phyloP scores from a whole-genome alignment of 2,797 vertebrate genomes.

The Channa striata region DNA sequence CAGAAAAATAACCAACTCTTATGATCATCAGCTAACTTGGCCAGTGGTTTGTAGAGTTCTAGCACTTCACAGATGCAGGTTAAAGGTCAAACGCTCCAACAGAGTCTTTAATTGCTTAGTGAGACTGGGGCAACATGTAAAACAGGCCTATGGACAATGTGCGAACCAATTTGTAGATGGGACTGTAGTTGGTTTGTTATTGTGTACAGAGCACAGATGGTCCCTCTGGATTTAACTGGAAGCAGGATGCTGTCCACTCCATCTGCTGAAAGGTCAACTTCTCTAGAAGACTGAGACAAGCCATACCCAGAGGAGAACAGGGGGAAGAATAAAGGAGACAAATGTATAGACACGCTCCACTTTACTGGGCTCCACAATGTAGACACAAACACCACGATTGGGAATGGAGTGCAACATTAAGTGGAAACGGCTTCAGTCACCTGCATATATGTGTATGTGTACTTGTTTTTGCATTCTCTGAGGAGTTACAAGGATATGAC shows the following conservation, averaged over 20 bases:
- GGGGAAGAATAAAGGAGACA: conserved; percentile 56
- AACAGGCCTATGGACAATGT: conserved; percentile 19
- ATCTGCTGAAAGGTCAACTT: conserved; percentile 76
- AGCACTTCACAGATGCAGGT: conserved; percentile 18
- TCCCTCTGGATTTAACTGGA: conserved; percentile 62
- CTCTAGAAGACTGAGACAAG: conserved; percentile 54
- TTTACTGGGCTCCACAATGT: conserved; percentile 48
- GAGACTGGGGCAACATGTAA: conserved; percentile 32
- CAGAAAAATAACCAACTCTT: conserved; percentile 6
- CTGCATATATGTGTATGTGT: not conserved
- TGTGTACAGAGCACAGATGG: conserved; percentile 46
- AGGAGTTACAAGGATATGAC: conserved; percentile 56
- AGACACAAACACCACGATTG: conserved; percentile 36
- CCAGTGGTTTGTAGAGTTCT: conserved; percentile 1
- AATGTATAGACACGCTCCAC: conserved; percentile 69
- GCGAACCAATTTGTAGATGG: conserved; percentile 46
- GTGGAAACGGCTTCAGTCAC: conserved; percentile 34
- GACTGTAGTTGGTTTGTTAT: conserved; percentile 35
- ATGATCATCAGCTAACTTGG: not conserved
- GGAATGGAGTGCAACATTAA: conserved; percentile 42
- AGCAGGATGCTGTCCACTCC: conserved; percentile 55
- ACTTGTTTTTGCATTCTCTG: conserved; percentile 10
- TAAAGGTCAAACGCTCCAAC: conserved; percentile 53
- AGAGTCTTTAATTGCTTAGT: conserved; percentile 57
- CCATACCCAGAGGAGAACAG: conserved; percentile 34